Evolutionary conservation across 1,140 invertebrate species (phyloP).

Genomic region (Gyrodactylus bullatarudis): DNA sequence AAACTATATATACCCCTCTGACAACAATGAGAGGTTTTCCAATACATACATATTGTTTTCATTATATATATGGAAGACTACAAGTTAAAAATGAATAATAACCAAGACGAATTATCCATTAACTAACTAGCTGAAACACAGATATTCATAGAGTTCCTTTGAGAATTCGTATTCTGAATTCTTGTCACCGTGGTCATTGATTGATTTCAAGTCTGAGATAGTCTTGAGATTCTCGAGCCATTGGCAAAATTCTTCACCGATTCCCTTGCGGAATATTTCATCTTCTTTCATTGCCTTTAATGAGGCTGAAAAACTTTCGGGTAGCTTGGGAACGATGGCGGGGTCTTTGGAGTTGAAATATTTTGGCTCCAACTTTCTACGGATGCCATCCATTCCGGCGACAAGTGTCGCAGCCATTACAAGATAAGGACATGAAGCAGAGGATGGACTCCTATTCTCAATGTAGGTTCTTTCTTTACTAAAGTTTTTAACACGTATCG

Average conservation of each 20-base stretch:
- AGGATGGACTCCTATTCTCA: slow-evolving; percentile 9
- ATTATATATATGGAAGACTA: too few species aligned
- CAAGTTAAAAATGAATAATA: too few species aligned
- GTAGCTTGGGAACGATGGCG: slow-evolving; percentile 5
- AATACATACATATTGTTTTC: too few species aligned
- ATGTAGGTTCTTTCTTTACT: slow-evolving; percentile 8
- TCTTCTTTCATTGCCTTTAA: slow-evolving; percentile 9
- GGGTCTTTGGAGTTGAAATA: background rate
- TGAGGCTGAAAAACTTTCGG: slow-evolving; percentile 9
- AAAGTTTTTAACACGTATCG: slow-evolving; percentile 8
- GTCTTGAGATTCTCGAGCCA: slow-evolving; percentile 10
- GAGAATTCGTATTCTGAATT: background rate
- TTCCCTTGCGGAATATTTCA: slow-evolving; percentile 8
- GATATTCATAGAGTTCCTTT: background rate
- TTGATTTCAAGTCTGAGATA: background rate
- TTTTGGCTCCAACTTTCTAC: slow-evolving; percentile 7
- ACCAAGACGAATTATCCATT: too few species aligned
- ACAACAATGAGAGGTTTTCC: too few species aligned
- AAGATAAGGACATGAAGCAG: slow-evolving; percentile 8
- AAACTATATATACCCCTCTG: too few species aligned
- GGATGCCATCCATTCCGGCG: slow-evolving; percentile 10
- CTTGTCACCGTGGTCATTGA: background rate
- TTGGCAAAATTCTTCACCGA: slow-evolving; percentile 9
- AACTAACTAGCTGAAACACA: background rate
- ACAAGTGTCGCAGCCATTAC: slow-evolving; percentile 9